Evolutionary conservation across 1,140 invertebrate species (phyloP), one percentile per base, ranked within the genome.

Genomic region (Pseudomyrmex gracilis): DNA sequence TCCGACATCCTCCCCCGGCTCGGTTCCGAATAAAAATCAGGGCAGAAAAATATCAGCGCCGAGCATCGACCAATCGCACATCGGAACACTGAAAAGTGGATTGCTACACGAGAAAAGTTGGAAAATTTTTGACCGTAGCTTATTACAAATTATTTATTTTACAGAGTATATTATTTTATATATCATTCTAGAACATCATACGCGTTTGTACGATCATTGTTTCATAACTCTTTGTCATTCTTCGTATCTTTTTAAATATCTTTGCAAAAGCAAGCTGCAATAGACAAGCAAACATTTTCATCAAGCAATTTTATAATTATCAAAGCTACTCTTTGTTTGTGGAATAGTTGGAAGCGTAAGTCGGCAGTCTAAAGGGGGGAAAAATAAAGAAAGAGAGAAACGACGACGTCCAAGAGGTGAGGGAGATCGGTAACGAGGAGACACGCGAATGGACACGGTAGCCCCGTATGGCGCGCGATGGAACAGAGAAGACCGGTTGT

Each of bases 361-460:
- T 10, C 49, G 73, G 68, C 68, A 88, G 66, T 82, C 22, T 13
- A 67, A 60, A 57, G 34, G 15, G 47, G 43, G 43, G 22, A 47
- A 45, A 7, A 60, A 66, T 49, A 47, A 22, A 58, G 63, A 67
- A 15, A 67, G n/a, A 60, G 43, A 66, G 17, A 58, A 22, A 57
- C 20, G 22, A 22, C 58, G 68, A 55, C 10, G 60, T 57, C 34
- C 47, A 22, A 49, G 71, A 58, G 43, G 22, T 13, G 64, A 51
- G 58, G 53, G 83, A 87, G 76, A 87, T 83, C 58, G 58, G 84
- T 45, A 73, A 85, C 73, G 61, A 74, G 64, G 71, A 73, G 67
- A 74, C 76, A 76, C 71, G 76, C 84, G 68, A 74, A 82, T 82
- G 78, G 78, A 82, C 58, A 73, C 78, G 78, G 78, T 82, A 82